Conservation (phyloP, 2,888 invertebrate genomes). For the Neuroscelio doddi region DNA sequence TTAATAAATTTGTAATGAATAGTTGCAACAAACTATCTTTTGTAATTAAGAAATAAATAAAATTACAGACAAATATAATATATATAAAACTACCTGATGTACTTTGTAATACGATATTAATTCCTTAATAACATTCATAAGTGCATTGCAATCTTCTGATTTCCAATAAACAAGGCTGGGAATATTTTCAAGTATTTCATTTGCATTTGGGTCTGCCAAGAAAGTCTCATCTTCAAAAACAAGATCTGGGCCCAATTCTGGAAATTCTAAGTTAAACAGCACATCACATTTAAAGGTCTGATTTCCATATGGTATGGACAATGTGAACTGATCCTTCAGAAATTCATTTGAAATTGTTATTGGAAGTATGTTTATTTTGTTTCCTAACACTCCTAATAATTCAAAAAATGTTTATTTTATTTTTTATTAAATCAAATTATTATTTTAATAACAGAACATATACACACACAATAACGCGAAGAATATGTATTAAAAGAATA, state of each 20-base stretch:
- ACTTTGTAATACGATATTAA: slow-evolving; percentile 77
- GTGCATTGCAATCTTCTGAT: slow-evolving; percentile 75
- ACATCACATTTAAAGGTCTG: slow-evolving; percentile 81
- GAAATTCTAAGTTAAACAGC: slow-evolving; percentile 77
- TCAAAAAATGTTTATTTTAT: too few species aligned
- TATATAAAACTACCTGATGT: slow-evolving; percentile 75
- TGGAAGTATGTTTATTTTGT: not conserved
- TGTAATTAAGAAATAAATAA: too few species aligned
- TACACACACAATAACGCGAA: too few species aligned
- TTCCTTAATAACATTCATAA: slow-evolving; percentile 78
- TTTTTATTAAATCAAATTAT: too few species aligned
- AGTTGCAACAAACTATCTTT: not conserved
- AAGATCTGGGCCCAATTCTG: slow-evolving; percentile 83
- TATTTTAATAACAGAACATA: too few species aligned
- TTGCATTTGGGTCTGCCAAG: slow-evolving; percentile 75
- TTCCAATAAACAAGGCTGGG: slow-evolving; percentile 80
- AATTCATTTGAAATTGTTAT: not conserved
- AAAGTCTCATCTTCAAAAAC: slow-evolving; percentile 82
- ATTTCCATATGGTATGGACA: slow-evolving; percentile 82
- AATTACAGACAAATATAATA: too few species aligned
- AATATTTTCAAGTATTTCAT: slow-evolving; percentile 74
- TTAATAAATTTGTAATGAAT: not conserved
- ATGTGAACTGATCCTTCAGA: slow-evolving; percentile 20
- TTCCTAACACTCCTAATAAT: not conserved
- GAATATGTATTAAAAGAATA: too few species aligned